phyloP scores from a whole-genome alignment of 2,797 vertebrate genomes.

The Acrossocheilus wenchowensis region DNA sequence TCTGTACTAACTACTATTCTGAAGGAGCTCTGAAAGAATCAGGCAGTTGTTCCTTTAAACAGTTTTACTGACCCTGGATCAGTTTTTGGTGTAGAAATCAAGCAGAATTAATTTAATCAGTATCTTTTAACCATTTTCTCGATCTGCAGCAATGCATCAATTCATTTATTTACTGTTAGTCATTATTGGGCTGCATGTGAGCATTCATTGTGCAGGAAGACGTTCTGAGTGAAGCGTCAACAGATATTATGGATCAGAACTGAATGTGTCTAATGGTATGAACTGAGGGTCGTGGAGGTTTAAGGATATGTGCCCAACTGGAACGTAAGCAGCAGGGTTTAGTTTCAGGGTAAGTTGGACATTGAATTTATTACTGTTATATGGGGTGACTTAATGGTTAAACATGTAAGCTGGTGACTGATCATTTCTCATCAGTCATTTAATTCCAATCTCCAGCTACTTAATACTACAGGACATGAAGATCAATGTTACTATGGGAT shows the following conservation, averaged over 20 bases:
- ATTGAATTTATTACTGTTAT: background rate
- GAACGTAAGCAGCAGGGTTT: conserved; percentile 26
- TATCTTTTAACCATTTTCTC: background rate
- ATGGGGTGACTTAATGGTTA: too few relatives aligned
- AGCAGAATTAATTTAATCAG: background rate
- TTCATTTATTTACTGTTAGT: background rate
- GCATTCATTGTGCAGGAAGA: too few relatives aligned
- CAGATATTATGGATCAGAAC: background rate
- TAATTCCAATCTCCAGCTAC: too few relatives aligned
- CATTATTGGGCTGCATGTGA: background rate
- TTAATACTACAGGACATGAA: too few relatives aligned
- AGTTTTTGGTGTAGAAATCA: background rate
- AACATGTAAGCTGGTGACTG: too few relatives aligned
- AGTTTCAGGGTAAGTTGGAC: conserved; percentile 20
- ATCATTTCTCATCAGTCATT: too few relatives aligned
- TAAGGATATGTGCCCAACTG: conserved; percentile 27
- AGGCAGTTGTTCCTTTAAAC: background rate
- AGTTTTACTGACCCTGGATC: background rate
- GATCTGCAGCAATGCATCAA: background rate
- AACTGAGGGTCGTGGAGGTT: conserved; percentile 21
- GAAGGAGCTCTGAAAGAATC: too few relatives aligned
- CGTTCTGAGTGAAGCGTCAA: background rate
- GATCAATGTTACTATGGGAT: background rate
- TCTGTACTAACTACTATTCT: background rate
- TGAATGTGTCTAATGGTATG: background rate